Evolutionary conservation across 1,140 invertebrate genomes (phyloP), one percentile per base, ranked within the genome.

Genomic region (Coenobita brevimanus): DNA sequence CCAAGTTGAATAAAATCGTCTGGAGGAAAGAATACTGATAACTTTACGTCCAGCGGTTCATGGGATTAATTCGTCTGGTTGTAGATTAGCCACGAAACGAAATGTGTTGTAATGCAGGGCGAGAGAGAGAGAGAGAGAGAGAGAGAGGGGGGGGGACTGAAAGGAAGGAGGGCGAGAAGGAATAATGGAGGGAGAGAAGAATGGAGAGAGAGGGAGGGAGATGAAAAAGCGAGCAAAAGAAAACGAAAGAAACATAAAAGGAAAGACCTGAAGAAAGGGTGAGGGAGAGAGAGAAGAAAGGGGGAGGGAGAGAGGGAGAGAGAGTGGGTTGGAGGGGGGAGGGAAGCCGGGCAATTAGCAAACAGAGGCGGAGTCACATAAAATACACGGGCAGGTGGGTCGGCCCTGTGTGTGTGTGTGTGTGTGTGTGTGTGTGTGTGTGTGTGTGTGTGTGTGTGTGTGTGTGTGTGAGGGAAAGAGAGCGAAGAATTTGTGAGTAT

Each of bases 351-450:
- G 78, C 78, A 62, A 81, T 81, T 81, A 81, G 78, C 36, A 81
- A 81, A 81, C 78, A 81, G 54, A 64, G 78, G 57, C 78, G 78
- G 78, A 64, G 78, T 64, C 54, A 81, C 78, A 81, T 81, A 81
- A 64, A 79, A 81, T 81, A 81, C 78, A 54, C 21, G 36, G 54
- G 78, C 57, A 81, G 78, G 50, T 62, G 33, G 57, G 78, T 33
- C 33, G 78, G 57, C 78, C 78, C 38, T 38, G 36, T 81, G 46
- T 50, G 46, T 50, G 46, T 50, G 46, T 50, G 46, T 50, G 46
- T 50, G 46, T 50, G 46, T 50, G 46, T 50, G 46, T 50, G 46
- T 50, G 46, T 50, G 46, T 50, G 46, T 50, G 46, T 50, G 46
- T 50, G 46, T 50, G 46, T 50, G 46, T 50, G 6, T n/a, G n/a